Conservation (phyloP, 2,797 vertebrate species). For the Platyrinchus mystaceus region DNA sequence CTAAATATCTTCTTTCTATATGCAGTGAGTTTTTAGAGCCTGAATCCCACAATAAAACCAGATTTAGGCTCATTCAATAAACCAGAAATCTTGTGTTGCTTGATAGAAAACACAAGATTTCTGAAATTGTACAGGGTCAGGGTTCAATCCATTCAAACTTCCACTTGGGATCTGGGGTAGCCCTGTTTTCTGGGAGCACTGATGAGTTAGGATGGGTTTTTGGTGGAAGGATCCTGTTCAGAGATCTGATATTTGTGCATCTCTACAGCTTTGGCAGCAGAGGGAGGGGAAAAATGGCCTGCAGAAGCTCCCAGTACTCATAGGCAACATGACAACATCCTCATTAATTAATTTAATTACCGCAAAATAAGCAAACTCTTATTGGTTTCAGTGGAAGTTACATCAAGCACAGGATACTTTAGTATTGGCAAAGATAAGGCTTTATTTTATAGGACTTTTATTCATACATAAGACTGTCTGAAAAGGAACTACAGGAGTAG, state of each 20-base stretch:
- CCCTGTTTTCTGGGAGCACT: neutral
- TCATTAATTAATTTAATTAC: neutral
- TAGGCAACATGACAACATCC: neutral
- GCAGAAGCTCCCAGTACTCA: neutral
- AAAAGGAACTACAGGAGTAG: neutral
- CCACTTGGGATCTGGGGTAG: neutral
- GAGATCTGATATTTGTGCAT: neutral
- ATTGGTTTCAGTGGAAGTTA: neutral
- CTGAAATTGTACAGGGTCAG: neutral
- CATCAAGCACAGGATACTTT: neutral
- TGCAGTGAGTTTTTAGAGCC: neutral
- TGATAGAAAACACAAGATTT: neutral
- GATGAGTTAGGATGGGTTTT: neutral
- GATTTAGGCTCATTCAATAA: neutral
- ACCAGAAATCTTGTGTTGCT: neutral
- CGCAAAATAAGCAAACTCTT: neutral
- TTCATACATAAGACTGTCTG: neutral
- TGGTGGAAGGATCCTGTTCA: neutral
- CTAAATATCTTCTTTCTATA: neutral
- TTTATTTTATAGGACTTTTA: too few species aligned
- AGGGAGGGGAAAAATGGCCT: neutral
- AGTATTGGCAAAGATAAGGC: too few species aligned
- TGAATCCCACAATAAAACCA: neutral
- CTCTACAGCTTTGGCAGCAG: neutral
- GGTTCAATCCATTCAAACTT: neutral